phyloP scores from a whole-genome alignment of 2,113 vertebrate genomes.

The Aplodontia rufa region DNA sequence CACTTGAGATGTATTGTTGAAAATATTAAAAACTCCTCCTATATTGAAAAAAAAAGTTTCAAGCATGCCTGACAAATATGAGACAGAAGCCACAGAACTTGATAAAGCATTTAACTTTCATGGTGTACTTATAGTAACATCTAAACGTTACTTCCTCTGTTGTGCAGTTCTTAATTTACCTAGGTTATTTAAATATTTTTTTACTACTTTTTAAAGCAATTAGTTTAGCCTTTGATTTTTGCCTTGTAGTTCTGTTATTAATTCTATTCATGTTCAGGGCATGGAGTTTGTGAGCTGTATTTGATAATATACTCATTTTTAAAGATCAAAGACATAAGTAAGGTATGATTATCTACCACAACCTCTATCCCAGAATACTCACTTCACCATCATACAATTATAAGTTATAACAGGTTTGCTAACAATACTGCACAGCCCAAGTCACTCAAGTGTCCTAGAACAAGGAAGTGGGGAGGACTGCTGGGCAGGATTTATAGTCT shows the following conservation, averaged over 20 bases:
- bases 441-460: neutral
- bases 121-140: neutral
- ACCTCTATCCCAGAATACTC: neutral
- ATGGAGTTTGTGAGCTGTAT: neutral
- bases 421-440: neutral
- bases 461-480: neutral
- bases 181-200: neutral
- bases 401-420: constrained; percentile 29
- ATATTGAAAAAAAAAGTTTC: neutral
- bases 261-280: neutral
- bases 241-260: neutral
- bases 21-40: neutral
- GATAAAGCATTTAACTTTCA: neutral
- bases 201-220: neutral
- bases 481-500: neutral
- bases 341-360: neutral
- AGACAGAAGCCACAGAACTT: neutral
- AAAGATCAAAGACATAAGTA: neutral
- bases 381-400: neutral
- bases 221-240: constrained; percentile 18
- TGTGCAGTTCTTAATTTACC: constrained; percentile 12
- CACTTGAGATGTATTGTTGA: neutral
- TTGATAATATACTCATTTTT: neutral
- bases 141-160: neutral
- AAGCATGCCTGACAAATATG: neutral